Conservation (phyloP, 2,797 vertebrate species). For the Natrix natrix region DNA sequence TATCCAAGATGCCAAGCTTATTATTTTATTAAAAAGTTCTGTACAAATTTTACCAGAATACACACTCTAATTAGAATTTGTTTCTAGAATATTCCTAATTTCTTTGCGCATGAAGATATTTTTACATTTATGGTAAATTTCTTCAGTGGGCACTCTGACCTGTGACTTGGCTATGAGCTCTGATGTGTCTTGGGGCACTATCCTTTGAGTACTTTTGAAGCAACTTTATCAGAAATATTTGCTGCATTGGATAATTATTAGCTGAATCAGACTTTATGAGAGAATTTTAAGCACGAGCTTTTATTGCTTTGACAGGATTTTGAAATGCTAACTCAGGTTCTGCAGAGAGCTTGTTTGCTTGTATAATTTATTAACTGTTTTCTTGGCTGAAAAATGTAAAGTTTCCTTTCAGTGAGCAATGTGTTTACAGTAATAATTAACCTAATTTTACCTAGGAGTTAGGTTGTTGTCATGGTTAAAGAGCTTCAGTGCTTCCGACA, state of each 20-base stretch:
- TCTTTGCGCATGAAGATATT: constrained; percentile 58
- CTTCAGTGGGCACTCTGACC: constrained; percentile 62
- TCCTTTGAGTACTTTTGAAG: constrained; percentile 62
- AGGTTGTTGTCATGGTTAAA: background rate
- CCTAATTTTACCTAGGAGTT: constrained; percentile 8
- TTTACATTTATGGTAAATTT: constrained; percentile 59
- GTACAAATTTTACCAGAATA: constrained; percentile 22
- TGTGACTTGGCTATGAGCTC: constrained; percentile 63
- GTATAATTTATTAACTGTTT: constrained; percentile 36
- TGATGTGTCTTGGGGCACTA: constrained; percentile 28
- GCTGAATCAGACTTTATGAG: constrained; percentile 54
- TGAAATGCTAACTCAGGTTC: constrained; percentile 5
- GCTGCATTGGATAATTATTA: constrained; percentile 53
- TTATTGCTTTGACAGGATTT: constrained; percentile 39
- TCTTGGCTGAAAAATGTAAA: background rate
- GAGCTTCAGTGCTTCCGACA: background rate
- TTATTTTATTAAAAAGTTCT: constrained; percentile 37
- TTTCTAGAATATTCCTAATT: constrained; percentile 62
- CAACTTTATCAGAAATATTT: constrained; percentile 56
- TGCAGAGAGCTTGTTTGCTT: constrained; percentile 25
- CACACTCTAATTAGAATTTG: constrained; percentile 35
- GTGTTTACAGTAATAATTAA: background rate
- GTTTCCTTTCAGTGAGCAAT: background rate
- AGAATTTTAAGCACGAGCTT: constrained; percentile 39
- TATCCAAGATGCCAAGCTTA: constrained; percentile 37